phyloP scores from a whole-genome alignment of 2,113 vertebrate species.

The Eulacestoma nigropectus region DNA sequence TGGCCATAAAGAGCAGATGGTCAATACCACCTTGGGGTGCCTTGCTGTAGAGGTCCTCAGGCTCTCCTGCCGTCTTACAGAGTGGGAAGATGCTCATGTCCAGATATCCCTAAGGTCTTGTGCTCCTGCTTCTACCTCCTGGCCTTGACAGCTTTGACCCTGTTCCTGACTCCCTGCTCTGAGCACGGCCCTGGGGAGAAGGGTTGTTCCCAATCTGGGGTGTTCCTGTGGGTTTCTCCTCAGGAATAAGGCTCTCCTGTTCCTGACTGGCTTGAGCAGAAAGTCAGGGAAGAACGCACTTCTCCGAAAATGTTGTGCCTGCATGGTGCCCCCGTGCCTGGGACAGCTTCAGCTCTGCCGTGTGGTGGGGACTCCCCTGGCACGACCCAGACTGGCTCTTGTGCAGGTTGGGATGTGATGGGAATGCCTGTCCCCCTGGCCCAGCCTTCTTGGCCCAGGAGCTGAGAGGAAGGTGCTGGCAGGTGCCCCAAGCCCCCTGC shows the following conservation, averaged over 20 bases:
- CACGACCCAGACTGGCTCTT: neutral
- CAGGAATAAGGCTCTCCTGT: neutral
- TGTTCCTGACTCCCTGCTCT: neutral
- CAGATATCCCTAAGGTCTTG: neutral
- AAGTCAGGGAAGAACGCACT: neutral
- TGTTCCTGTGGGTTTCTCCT: neutral
- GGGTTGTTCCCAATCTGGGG: accelerated
- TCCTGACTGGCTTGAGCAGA: neutral
- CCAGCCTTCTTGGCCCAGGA: neutral
- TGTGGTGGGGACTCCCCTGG: too few species aligned
- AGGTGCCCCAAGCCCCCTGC: too few species aligned
- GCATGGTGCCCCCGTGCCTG: neutral
- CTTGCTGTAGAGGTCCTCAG: neutral
- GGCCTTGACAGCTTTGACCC: neutral
- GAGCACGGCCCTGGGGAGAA: neutral
- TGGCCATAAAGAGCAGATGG: neutral
- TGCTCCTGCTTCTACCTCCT: neutral
- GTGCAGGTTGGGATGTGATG: neutral
- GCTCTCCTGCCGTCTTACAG: neutral
- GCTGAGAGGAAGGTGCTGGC: neutral
- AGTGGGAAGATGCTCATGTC: neutral
- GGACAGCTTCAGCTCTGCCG: neutral
- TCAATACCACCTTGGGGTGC: neutral
- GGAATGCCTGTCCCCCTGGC: neutral
- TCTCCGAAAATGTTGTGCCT: neutral